phyloP scores from a whole-genome alignment of 2,888 invertebrate species.

The Lasioglossum morio region DNA sequence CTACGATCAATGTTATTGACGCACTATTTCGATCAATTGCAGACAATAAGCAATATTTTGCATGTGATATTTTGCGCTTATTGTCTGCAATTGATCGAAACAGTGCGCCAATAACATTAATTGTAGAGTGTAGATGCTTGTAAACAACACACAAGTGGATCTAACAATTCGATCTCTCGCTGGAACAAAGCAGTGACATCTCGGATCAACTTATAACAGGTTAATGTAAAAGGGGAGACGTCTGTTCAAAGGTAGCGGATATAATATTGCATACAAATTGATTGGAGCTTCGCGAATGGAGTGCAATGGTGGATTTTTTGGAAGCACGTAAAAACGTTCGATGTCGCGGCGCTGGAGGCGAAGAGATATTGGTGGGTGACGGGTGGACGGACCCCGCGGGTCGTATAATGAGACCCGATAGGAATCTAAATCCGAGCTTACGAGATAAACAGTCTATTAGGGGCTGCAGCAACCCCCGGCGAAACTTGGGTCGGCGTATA shows the following conservation, averaged over 20 bases:
- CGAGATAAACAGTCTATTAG: constrained; percentile 82
- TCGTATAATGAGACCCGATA: constrained; percentile 72
- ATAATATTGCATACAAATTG: not conserved
- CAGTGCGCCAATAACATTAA: no score
- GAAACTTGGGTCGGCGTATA: constrained; percentile 67
- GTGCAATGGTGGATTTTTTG: not conserved
- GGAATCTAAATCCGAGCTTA: constrained; percentile 81
- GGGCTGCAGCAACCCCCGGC: constrained; percentile 65
- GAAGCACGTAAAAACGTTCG: not conserved
- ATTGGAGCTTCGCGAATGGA: not conserved
- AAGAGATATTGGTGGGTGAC: not conserved
- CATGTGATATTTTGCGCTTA: no score
- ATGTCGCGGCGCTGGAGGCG: not conserved
- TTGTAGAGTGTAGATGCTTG: not conserved
- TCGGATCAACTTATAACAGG: no score
- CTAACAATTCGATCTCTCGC: no score
- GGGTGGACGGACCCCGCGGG: constrained; percentile 16
- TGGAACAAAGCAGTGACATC: no score
- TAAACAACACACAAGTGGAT: no score
- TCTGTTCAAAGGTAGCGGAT: not conserved
- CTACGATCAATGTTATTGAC: no score
- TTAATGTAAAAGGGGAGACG: no score
- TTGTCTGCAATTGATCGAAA: no score
- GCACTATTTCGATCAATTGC: no score
- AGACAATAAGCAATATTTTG: no score